Evolutionary conservation across 1,140 invertebrate genomes (phyloP).

Genomic region (Mya arenaria): DNA sequence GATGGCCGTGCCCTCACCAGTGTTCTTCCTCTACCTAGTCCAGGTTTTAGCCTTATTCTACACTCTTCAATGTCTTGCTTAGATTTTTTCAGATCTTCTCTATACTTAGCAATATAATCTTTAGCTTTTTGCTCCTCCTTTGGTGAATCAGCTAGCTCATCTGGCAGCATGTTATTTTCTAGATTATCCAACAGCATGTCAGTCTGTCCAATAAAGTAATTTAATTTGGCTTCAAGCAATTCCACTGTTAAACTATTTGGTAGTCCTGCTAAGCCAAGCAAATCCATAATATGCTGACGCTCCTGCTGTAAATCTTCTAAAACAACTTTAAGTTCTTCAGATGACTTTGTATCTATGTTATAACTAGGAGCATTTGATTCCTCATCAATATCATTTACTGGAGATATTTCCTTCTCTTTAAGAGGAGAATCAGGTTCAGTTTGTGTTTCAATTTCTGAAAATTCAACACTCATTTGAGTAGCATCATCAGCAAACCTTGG

Average conservation of each 20-base stretch:
- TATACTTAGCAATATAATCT: constrained; percentile 52
- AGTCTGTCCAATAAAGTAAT: constrained; percentile 71
- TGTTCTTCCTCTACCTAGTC: constrained; percentile 12
- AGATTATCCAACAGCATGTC: constrained; percentile 64
- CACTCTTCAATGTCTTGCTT: constrained; percentile 59
- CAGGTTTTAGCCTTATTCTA: constrained; percentile 39
- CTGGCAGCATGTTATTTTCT: constrained; percentile 52
- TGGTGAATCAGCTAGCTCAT: constrained; percentile 9
- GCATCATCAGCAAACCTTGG: constrained; percentile 40
- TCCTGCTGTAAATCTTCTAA: constrained; percentile 41
- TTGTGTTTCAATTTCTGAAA: constrained; percentile 47
- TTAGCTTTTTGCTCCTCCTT: constrained; percentile 22
- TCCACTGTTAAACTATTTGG: constrained; percentile 68
- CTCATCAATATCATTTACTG: neutral
- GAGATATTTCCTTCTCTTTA: neutral
- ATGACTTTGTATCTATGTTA: neutral
- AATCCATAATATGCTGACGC: constrained; percentile 60
- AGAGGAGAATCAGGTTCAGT: constrained; percentile 19
- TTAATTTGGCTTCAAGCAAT: constrained; percentile 69
- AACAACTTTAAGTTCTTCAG: constrained; percentile 30
- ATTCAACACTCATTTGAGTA: constrained; percentile 45
- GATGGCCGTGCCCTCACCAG: too few species aligned
- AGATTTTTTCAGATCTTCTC: constrained; percentile 55
- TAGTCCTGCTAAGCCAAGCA: constrained; percentile 59
- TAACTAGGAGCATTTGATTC: neutral